phyloP scores from a whole-genome alignment of 2,888 invertebrate genomes.

The Pterostichus niger region DNA sequence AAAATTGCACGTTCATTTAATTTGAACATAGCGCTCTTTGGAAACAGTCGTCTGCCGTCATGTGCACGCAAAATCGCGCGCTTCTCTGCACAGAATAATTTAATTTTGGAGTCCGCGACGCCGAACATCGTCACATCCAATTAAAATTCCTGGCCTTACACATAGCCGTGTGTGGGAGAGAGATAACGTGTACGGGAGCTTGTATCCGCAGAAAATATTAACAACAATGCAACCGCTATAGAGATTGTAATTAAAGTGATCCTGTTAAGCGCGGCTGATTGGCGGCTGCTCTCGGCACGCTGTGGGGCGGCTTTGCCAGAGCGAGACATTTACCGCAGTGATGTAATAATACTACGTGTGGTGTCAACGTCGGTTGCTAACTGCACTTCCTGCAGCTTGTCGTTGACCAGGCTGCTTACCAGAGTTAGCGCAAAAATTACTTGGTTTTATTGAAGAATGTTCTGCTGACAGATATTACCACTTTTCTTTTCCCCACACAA shows the following conservation, averaged over 20 bases:
- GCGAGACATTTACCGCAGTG: no score
- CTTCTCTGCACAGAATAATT: slow-evolving; percentile 64
- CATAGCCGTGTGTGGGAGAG: slow-evolving; percentile 28
- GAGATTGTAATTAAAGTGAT: slow-evolving; percentile 54
- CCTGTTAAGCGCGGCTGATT: slow-evolving; percentile 58
- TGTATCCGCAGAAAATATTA: slow-evolving; percentile 59
- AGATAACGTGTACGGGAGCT: slow-evolving; percentile 24
- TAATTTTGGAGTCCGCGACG: slow-evolving; percentile 59
- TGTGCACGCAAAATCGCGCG: slow-evolving; percentile 58
- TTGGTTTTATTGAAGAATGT: no score
- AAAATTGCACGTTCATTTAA: slow-evolving; percentile 58
- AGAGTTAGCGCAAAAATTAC: no score
- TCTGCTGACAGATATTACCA: no score
- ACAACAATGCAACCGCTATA: slow-evolving; percentile 54
- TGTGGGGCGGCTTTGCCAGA: background rate
- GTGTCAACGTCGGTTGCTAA: slow-evolving; percentile 3
- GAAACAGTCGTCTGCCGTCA: slow-evolving; percentile 39
- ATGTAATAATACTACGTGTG: background rate
- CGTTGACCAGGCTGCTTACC: no score
- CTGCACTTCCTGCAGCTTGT: no score
- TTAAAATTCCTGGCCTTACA: slow-evolving; percentile 63
- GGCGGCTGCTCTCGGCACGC: background rate
- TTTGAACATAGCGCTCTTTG: slow-evolving; percentile 31
- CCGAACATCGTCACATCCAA: slow-evolving; percentile 61
- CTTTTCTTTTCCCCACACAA: no score